Evolutionary conservation across 1,140 invertebrate genomes (phyloP).

Genomic region (Listronotus bonariensis): DNA sequence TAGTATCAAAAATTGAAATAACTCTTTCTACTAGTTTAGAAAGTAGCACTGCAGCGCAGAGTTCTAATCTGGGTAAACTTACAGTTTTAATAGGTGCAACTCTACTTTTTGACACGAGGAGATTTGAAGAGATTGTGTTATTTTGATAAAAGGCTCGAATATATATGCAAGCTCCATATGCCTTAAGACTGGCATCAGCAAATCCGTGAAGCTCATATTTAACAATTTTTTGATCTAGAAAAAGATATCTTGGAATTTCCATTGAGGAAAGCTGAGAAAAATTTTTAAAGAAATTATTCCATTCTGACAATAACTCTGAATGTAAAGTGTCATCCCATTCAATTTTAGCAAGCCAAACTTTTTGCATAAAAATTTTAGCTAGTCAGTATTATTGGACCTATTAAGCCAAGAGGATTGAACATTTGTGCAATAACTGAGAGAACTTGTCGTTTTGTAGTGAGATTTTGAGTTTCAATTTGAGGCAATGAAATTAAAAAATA

Average conservation of each 20-base stretch:
- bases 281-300: conserved; percentile 12
- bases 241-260: conserved; percentile 38
- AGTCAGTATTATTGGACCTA: background rate
- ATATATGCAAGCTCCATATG: conserved; percentile 49
- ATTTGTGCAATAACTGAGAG: too few relatives aligned
- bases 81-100: too few relatives aligned
- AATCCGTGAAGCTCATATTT: conserved; percentile 50
- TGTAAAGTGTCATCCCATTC: conserved; percentile 42
- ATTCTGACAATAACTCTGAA: conserved; percentile 21
- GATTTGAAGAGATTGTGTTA: too few relatives aligned
- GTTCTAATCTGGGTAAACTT: conserved; percentile 1
- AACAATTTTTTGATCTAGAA: conserved; percentile 55
- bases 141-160: conserved; percentile 14
- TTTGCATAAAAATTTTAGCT: conserved; percentile 34
- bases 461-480: too few relatives aligned
- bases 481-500: too few relatives aligned
- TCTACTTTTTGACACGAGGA: too few relatives aligned
- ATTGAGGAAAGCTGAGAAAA: conserved; percentile 9
- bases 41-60: conserved; percentile 16
- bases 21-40: conserved; percentile 9
- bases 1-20: conserved; percentile 38
- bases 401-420: too few relatives aligned
- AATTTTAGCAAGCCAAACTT: background rate
- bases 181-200: conserved; percentile 44
- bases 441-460: too few relatives aligned